A percentile compares a stretch with the other conserved stretches of the same genome.
Conservation (phyloP, 2,888 invertebrate species). For the Vanessa cardui region DNA sequence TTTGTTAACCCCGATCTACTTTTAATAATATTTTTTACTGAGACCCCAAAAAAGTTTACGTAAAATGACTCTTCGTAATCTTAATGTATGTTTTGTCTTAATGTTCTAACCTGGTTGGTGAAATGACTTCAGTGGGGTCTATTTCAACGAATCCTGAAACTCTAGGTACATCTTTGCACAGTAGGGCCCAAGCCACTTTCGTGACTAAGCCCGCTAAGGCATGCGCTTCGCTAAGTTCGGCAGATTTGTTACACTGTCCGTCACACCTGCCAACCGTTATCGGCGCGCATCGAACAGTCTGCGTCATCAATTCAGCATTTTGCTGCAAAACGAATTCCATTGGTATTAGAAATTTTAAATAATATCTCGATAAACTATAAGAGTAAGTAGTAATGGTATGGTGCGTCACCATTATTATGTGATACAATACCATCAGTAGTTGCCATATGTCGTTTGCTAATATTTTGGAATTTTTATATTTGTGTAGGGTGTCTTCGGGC, state of each 20-base stretch:
- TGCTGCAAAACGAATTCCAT: constrained; percentile 51
- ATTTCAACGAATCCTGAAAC: constrained; percentile 72
- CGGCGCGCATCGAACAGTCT: constrained; percentile 62
- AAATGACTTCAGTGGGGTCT: constrained; percentile 63
- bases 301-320: constrained; percentile 67
- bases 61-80: too few species aligned
- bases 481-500: too few species aligned
- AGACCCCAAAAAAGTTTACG: too few species aligned
- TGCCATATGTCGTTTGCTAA: too few species aligned
- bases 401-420: too few species aligned
- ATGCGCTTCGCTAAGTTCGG: constrained; percentile 73
- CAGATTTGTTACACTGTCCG: constrained; percentile 54
- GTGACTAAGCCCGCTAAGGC: constrained; percentile 69
- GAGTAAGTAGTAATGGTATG: neutral
- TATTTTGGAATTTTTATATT: too few species aligned
- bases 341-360: constrained; percentile 12
- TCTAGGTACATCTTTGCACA: constrained; percentile 65
- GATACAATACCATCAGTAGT: too few species aligned
- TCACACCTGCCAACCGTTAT: constrained; percentile 55
- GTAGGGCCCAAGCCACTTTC: constrained; percentile 64
- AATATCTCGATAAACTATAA: neutral
- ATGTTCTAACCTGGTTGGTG: constrained; percentile 62
- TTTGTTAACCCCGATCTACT: neutral
- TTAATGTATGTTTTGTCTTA: too few species aligned
- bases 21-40: too few species aligned